Evolutionary conservation across 2,797 vertebrate species (phyloP).

Genomic region (Labroides dimidiatus): DNA sequence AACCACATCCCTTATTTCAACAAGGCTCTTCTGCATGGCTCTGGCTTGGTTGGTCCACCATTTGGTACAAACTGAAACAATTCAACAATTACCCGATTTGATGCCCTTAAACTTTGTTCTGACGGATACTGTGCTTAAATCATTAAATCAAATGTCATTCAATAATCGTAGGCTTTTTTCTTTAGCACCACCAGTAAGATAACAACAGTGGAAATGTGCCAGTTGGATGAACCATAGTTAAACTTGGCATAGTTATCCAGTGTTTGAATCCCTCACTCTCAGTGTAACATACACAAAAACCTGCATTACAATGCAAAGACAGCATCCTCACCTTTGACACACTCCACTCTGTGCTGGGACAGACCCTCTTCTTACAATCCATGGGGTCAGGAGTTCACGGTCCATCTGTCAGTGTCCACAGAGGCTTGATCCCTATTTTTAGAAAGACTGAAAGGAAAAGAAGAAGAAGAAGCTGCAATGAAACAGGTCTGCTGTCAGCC

Average conservation of each 20-base stretch:
- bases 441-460: constrained; percentile 21
- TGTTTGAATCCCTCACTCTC: no score
- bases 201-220: background rate
- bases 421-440: constrained; percentile 46
- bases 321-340: constrained; percentile 63
- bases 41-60: background rate
- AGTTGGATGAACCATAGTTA: background rate
- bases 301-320: constrained; percentile 19
- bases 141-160: background rate
- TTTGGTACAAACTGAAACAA: background rate
- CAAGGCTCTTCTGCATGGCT: background rate
- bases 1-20: background rate
- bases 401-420: constrained; percentile 54
- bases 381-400: constrained; percentile 66
- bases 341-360: constrained; percentile 38
- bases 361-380: constrained; percentile 62
- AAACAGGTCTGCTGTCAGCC: constrained; percentile 34
- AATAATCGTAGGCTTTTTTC: background rate
- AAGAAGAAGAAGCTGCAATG: background rate
- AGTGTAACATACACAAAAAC: background rate
- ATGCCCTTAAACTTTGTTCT: background rate
- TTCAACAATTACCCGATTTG: background rate
- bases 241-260: no score
- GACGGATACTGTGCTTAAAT: no score
- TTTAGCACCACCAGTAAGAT: background rate